Conservation (phyloP, 2,113 vertebrate genomes). For the Ictidomys tridecemlineatus region DNA sequence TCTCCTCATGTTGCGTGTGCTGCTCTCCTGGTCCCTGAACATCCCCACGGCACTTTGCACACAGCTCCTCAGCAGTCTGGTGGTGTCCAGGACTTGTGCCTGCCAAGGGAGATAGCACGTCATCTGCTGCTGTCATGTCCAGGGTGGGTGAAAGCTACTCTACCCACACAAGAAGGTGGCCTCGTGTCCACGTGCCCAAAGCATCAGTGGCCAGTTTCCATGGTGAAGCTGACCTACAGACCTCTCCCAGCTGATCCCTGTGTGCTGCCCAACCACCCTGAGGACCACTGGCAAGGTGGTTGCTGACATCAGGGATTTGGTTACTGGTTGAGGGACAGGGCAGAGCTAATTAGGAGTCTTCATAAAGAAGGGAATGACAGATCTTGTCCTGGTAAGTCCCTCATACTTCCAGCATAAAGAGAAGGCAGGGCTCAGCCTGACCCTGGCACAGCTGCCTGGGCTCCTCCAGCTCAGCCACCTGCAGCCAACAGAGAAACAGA, state of each 20-base stretch:
- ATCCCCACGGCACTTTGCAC: too few species aligned
- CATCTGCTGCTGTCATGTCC: too few species aligned
- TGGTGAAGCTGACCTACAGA: neutral
- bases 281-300: accelerated
- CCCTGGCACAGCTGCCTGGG: accelerated
- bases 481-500: neutral
- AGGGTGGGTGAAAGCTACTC: too few species aligned
- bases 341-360: neutral
- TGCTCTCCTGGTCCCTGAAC: too few species aligned
- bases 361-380: neutral
- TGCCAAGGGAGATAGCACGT: too few species aligned
- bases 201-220: neutral
- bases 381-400: accelerated
- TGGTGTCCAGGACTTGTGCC: too few species aligned
- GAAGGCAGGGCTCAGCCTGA: accelerated
- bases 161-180: too few species aligned
- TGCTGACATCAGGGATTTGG: accelerated
- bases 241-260: accelerated
- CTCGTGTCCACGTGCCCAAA: accelerated
- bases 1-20: too few species aligned
- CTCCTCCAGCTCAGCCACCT: accelerated
- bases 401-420: too few species aligned
- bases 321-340: neutral
- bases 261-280: accelerated
- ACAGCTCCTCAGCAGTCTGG: too few species aligned